Base-by-base conservation (phyloP, 2,797 vertebrate genomes). In the Enteromius treurensis region DNA sequence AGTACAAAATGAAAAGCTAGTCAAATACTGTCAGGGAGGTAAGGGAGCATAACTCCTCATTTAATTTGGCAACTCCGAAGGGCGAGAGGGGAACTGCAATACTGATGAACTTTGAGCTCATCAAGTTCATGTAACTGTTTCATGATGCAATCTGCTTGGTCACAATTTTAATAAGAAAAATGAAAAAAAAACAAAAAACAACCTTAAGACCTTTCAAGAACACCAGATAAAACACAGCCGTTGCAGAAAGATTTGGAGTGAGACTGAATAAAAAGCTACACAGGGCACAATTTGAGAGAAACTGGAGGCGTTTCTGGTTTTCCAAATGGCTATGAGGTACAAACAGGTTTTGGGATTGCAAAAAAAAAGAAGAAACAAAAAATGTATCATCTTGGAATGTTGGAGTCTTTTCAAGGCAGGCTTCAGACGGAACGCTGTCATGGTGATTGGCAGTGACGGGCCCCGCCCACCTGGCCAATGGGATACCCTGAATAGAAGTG, bases 311-410 rank as follows among this genome's bases (percentile, higher is more conserved):
- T 65, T 55, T 81, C 67, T 83, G 74, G 23, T 75, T 88, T 77
- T 45, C 34, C 53, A 77, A 40, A 49, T 79, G 75, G 21, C 77
- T 74, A 75, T 65, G 58, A 53, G 60, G 75, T 75, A 51, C 40
- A 67, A 86, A 86, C 32, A 55, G 90, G 88, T 88, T 90, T 76
- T 70, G 89, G 91, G 88, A 76, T 86, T 84, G 89, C 76, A 23
- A 73, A 70, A 73, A 32, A 70, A 88, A 67, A 26, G 45, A 71
- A 86, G 13, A 47, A 47, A 14, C 9, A n/a, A 49, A 80, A 91
- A 91, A 88, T 89, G 94, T 45, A 95, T 94, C 90, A 90, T 92
- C 91, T 90, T 94, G 96, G 96, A 96, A 96, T 94, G 94, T 94
- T 87, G 89, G 91, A 91, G 89, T 92, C 79, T 60, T 92, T 86